A percentile compares a stretch with the other conserved stretches of the same genome.
Conservation (phyloP, 2,113 vertebrate genomes). For the Ophiodon elongatus region DNA sequence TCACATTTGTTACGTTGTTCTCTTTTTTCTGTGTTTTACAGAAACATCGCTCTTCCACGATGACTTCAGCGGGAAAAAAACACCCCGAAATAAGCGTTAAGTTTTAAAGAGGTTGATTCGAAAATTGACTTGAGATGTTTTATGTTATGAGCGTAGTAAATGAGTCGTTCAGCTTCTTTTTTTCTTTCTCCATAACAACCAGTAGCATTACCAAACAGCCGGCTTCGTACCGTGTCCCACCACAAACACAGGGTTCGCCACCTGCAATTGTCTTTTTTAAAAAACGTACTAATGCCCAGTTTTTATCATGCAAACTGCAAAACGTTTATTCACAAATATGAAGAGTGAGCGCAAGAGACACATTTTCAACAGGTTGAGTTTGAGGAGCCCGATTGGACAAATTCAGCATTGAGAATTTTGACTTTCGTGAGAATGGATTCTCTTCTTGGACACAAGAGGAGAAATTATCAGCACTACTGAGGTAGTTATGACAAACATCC, state of each 20-base stretch:
- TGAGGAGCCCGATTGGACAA: too few species aligned
- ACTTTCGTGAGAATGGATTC: too few species aligned
- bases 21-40: neutral
- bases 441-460: too few species aligned
- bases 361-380: too few species aligned
- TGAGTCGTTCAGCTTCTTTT: neutral
- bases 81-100: neutral
- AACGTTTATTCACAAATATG: too few species aligned
- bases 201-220: conserved; percentile 13
- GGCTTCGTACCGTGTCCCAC: neutral
- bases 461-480: too few species aligned
- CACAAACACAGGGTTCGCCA: neutral
- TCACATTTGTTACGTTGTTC: neutral
- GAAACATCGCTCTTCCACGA: neutral
- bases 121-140: neutral
- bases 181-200: neutral
- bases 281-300: too few species aligned
- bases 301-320: too few species aligned
- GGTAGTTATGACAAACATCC: neutral
- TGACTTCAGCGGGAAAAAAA: neutral
- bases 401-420: too few species aligned
- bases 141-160: neutral
- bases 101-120: neutral
- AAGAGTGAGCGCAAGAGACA: too few species aligned
- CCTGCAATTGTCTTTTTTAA: too few species aligned